Percentiles rank a stretch among this genome's conserved stretches.
These are phyloP conservation scores for Caenorhabditis sp. DNA, from an alignment of 2,888 invertebrate species.

Conservation along the genomic window DNA sequence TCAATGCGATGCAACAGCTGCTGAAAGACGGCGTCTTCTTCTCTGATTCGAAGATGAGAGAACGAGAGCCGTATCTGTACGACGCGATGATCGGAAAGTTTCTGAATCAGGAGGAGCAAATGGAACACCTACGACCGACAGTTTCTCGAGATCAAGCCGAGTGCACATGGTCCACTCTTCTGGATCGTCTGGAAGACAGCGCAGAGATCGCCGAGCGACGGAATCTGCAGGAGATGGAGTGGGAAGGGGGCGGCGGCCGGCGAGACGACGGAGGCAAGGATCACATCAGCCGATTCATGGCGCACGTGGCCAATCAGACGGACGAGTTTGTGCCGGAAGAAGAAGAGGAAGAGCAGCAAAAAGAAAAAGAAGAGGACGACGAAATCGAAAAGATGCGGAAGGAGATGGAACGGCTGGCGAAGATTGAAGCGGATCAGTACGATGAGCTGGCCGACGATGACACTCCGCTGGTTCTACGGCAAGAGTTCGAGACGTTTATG, in stretches of 20 bases:
- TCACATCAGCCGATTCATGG: constrained; percentile 39
- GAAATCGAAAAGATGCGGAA: constrained; percentile 56
- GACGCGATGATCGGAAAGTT: constrained; percentile 92
- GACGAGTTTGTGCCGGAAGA: constrained; percentile 57
- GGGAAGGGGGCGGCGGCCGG: constrained; percentile 52
- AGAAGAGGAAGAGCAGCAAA: constrained; percentile 56
- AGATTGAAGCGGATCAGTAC: constrained; percentile 57
- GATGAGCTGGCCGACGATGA: constrained; percentile 60
- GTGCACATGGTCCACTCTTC: constrained; percentile 65
- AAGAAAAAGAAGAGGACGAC: constrained; percentile 26
- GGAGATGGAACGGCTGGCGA: constrained; percentile 55
- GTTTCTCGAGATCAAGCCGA: constrained; percentile 52
- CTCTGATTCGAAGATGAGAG: constrained; percentile 93
- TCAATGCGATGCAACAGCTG: constrained; percentile 65
- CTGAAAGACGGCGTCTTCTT: constrained; percentile 84
- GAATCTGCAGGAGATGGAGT: constrained; percentile 65
- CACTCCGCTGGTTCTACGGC: constrained; percentile 60
- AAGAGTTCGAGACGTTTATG: constrained; percentile 73
- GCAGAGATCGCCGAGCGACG: constrained; percentile 65
- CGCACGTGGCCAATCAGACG: constrained; percentile 49
- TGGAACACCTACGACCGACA: constrained; percentile 70
- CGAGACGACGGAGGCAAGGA: constrained; percentile 25
- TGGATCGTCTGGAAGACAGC: constrained; percentile 69
- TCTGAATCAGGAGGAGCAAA: constrained; percentile 83
- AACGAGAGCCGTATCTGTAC: constrained; percentile 90